These are phyloP conservation scores for Hipposideros armiger DNA, from an alignment of 2,113 vertebrate genomes.

Conservation along the genomic window DNA sequence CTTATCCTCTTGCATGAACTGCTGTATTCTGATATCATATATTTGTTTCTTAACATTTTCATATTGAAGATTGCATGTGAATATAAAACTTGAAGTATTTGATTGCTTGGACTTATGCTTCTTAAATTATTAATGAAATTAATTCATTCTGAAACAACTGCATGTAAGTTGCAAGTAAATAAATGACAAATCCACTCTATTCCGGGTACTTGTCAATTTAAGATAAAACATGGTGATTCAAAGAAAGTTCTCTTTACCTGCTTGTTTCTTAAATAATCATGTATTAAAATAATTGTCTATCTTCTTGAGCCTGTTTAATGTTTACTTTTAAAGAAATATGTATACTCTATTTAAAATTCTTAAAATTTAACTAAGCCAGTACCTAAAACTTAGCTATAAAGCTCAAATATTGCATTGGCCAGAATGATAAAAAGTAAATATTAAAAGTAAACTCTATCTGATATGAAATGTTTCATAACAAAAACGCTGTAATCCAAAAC, in stretches of 20 bases:
- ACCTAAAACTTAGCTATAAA: not conserved
- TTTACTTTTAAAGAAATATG: slow-evolving; percentile 45
- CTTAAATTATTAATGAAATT: slow-evolving; percentile 80
- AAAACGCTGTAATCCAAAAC: slow-evolving; percentile 1
- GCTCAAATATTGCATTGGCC: not conserved
- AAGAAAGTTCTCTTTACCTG: slow-evolving; percentile 29
- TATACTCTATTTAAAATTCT: not conserved
- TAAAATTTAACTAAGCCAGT: not conserved
- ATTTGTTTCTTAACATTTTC: not conserved
- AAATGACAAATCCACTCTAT: slow-evolving; percentile 79
- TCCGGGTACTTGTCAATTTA: slow-evolving; percentile 70
- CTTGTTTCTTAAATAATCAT: slow-evolving; percentile 63
- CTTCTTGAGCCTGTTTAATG: not conserved
- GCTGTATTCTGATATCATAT: not conserved
- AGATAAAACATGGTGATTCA: slow-evolving; percentile 75
- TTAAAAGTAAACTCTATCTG: slow-evolving; percentile 8
- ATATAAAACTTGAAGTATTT: slow-evolving; percentile 27
- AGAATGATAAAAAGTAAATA: slow-evolving; percentile 21
- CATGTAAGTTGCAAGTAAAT: not conserved
- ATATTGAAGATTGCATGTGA: slow-evolving; percentile 61
- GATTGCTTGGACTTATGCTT: slow-evolving; percentile 66
- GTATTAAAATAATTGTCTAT: slow-evolving; percentile 62
- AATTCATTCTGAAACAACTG: slow-evolving; percentile 57
- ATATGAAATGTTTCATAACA: not conserved
- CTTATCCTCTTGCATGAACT: not conserved